Evolutionary conservation across 1,140 invertebrate genomes (phyloP), one percentile per base, ranked within the genome.

Genomic region (Rhyzopertha dominica): DNA sequence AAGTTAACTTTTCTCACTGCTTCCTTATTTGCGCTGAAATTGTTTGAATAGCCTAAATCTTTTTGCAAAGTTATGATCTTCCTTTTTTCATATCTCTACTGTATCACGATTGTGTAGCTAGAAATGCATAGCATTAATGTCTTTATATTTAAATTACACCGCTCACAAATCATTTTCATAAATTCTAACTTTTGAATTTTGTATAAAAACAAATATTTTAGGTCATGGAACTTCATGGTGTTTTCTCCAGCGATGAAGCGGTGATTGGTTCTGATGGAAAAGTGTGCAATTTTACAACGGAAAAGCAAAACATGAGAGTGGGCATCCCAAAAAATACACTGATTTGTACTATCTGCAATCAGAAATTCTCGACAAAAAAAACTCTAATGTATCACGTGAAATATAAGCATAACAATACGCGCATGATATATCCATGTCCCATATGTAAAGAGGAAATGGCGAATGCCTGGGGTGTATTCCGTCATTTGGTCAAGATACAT

Each of bases 401-500:
- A 59, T 77, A 75, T 47, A 72, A 82, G 62, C 81, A 85, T 58
- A 72, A 78, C 29, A 70, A 77, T n/a, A 77, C 74, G 31, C 67
- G 78, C 24, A 64, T 78, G 28, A 77, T 80, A 3, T 84, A 79
- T 59, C 75, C 76, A 9, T 86, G 83, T 58, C 81, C 80, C 8
- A 78, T 77, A 44, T 85, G 82, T 58, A 64, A 77, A n/a, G 75
- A 76, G 43, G 77, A 75, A 46, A 84, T 84, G 63, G 70, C 79
- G 23, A 82, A 81, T 50, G 72, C 77, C 0, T 83, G 80, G 74
- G 77, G 79, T 54, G 82, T 84, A 4, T 80, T 81, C 55, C 71
- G 82, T n/a, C 83, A 85, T 72, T 68, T 85, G 5, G 76, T 75
- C 40, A 84, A 81, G 74, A 76, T 82, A 58, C 78, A 81, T 61